These are phyloP conservation scores for Scaptomyza polygonia DNA, from an alignment of 2,888 invertebrate genomes.

Conservation along the genomic window DNA sequence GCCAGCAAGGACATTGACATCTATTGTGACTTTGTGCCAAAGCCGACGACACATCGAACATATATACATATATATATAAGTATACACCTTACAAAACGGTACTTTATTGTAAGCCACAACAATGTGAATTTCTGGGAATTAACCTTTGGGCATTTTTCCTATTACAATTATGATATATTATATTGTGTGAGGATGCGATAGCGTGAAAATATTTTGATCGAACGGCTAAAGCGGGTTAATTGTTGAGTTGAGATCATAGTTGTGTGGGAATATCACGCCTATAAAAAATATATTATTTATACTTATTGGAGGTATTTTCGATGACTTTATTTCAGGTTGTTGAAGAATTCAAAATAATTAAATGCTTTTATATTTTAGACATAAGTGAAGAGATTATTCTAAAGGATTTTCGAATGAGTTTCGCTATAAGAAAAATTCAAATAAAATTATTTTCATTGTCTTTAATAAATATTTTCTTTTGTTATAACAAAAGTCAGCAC, in stretches of 20 bases:
- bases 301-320: slow-evolving; percentile 4
- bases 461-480: background rate
- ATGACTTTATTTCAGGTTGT: background rate
- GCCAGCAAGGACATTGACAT: slow-evolving; percentile 72
- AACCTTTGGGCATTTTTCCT: slow-evolving; percentile 1
- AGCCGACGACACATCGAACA: too few species aligned
- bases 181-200: slow-evolving; percentile 8
- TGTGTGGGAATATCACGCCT: slow-evolving; percentile 42
- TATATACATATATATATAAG: too few species aligned
- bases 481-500: background rate
- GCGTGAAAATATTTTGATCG: slow-evolving; percentile 75
- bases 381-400: too few species aligned
- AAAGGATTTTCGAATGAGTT: too few species aligned
- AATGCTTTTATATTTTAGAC: too few species aligned
- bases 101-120: slow-evolving; percentile 61
- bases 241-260: too few species aligned
- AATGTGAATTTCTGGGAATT: slow-evolving; percentile 56
- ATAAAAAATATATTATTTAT: background rate
- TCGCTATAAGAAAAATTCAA: too few species aligned
- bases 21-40: slow-evolving; percentile 61
- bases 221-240: background rate
- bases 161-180: slow-evolving; percentile 69
- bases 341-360: background rate
- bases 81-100: slow-evolving; percentile 43
- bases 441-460: too few species aligned